These are phyloP conservation scores for Melinaea marsaeus DNA, from an alignment of 2,888 invertebrate genomes.

Conservation along the genomic window DNA sequence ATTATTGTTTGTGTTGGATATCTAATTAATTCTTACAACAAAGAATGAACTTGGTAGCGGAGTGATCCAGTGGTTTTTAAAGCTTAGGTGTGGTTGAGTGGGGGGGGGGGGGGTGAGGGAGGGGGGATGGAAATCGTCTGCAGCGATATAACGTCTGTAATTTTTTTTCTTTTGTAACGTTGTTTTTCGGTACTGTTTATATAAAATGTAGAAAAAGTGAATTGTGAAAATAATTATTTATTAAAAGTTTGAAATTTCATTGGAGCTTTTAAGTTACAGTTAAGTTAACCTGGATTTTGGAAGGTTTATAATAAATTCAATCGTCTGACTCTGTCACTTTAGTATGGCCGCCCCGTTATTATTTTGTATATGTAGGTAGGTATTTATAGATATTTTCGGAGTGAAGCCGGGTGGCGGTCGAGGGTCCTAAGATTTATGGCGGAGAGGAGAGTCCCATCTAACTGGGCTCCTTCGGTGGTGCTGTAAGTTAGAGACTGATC, in stretches of 20 bases:
- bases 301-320: conserved; percentile 19
- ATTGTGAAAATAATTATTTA: background rate
- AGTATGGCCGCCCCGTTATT: conserved; percentile 61
- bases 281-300: background rate
- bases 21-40: conserved; percentile 21
- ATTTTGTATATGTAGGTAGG: conserved; percentile 74
- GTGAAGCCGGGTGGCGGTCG: conserved; percentile 75
- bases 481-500: conserved; percentile 28
- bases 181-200: background rate
- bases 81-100: conserved; percentile 13
- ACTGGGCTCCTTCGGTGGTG: conserved; percentile 61
- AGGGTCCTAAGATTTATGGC: conserved; percentile 77
- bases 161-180: conserved; percentile 21
- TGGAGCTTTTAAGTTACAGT: background rate
- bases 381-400: conserved; percentile 77
- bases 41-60: conserved; percentile 24
- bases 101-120: conserved; percentile 11
- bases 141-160: conserved; percentile 26
- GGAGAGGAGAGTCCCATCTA: conserved; percentile 75
- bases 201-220: background rate
- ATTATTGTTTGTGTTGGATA: conserved; percentile 13
- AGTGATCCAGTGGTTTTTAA: conserved; percentile 25
- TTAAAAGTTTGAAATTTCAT: background rate
- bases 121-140: conserved; percentile 21
- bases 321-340: conserved; percentile 52